Evolutionary conservation across 2,113 vertebrate genomes (phyloP).

Genomic region (Heteronetta atricapilla): DNA sequence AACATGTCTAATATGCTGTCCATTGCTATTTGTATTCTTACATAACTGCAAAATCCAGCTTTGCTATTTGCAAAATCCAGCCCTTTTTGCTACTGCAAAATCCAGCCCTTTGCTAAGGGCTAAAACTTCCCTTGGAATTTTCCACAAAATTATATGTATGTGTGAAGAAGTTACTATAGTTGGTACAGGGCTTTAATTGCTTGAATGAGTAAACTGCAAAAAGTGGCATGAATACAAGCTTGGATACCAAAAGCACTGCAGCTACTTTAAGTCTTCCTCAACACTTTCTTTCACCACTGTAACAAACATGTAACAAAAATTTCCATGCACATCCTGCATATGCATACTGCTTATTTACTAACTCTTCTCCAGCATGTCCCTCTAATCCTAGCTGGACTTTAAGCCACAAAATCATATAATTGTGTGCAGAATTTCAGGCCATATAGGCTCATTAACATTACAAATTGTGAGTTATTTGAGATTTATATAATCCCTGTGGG

Average conservation of each 20-base stretch:
- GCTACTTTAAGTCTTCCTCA: background rate
- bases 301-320: background rate
- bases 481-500: background rate
- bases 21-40: background rate
- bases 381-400: background rate
- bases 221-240: background rate
- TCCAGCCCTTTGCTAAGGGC: background rate
- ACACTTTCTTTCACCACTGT: background rate
- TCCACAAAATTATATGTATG: background rate
- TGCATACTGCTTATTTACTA: background rate
- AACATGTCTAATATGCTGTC: background rate
- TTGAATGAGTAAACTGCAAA: background rate
- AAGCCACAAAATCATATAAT: background rate
- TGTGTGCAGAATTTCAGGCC: background rate
- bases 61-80: accelerated
- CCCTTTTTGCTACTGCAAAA: background rate
- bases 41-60: accelerated
- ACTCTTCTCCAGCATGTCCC: background rate
- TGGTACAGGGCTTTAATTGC: background rate
- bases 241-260: background rate
- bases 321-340: background rate
- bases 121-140: background rate
- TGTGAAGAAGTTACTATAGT: background rate
- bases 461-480: background rate
- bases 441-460: background rate